phyloP scores from a whole-genome alignment of 2,888 invertebrate genomes.

The Mythimna loreyi region DNA sequence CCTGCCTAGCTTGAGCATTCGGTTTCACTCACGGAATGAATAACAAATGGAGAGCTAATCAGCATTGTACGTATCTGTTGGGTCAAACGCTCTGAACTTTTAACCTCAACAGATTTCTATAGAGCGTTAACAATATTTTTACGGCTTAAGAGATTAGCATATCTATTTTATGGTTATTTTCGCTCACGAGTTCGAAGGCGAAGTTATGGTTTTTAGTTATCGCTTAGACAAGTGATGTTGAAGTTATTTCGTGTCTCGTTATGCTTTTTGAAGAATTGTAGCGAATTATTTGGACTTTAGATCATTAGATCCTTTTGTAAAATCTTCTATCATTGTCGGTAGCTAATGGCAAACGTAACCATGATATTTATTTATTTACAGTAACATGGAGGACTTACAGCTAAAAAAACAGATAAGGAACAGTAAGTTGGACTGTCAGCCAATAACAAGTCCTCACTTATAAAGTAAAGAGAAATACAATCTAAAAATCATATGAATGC shows the following conservation, averaged over 20 bases:
- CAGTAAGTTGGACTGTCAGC: too few relatives aligned
- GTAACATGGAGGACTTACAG: too few relatives aligned
- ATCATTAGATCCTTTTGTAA: too few relatives aligned
- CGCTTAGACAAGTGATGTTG: background rate
- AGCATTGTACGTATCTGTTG: background rate
- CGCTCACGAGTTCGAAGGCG: background rate
- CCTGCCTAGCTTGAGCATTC: conserved; percentile 20
- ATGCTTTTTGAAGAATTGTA: background rate
- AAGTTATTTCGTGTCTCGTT: background rate
- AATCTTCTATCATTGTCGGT: too few relatives aligned
- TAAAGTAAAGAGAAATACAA: too few relatives aligned
- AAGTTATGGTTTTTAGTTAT: background rate
- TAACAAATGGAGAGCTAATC: conserved; percentile 35
- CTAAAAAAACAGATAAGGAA: too few relatives aligned
- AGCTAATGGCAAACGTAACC: too few relatives aligned
- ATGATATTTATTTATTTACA: too few relatives aligned
- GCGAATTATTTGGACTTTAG: background rate
- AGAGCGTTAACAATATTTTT: conserved; percentile 16
- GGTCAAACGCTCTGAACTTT: conserved; percentile 13
- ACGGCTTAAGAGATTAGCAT: conserved; percentile 9
- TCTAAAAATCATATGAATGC: too few relatives aligned
- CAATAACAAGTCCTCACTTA: too few relatives aligned
- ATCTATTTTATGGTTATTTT: background rate
- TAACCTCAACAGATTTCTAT: conserved; percentile 3
- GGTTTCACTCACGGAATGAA: conserved; percentile 41